These are phyloP conservation scores for Pangasius larnaudii DNA, from an alignment of 2,797 vertebrate species.

Conservation along the genomic window DNA sequence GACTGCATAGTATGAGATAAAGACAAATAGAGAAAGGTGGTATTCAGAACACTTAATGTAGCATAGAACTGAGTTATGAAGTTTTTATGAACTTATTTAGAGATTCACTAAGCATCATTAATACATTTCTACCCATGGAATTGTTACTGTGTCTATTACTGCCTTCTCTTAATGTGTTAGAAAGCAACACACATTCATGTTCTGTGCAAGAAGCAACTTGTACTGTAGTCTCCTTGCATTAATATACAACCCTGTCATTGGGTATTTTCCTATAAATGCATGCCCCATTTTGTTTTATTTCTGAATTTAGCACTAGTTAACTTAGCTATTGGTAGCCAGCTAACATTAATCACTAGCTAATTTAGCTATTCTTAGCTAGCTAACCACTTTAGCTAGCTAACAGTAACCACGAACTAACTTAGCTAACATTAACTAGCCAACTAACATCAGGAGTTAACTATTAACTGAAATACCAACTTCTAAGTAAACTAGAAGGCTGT, in stretches of 20 bases:
- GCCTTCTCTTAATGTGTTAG: not conserved
- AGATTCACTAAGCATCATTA: not conserved
- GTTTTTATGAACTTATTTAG: too few species aligned
- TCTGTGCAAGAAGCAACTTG: not conserved
- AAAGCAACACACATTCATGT: not conserved
- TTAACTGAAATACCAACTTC: not conserved
- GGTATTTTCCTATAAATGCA: not conserved
- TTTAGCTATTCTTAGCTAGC: not conserved
- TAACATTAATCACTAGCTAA: not conserved
- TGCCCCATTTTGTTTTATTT: not conserved
- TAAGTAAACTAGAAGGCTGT: not conserved
- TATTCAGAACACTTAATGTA: not conserved
- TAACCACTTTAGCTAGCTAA: not conserved
- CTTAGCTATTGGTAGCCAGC: not conserved
- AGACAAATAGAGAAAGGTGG: not conserved
- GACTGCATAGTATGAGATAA: too few species aligned
- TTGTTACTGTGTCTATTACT: not conserved
- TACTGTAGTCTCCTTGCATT: not conserved
- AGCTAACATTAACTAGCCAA: not conserved
- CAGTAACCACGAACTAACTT: not conserved
- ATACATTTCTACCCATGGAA: not conserved
- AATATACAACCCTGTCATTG: not conserved
- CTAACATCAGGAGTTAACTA: not conserved
- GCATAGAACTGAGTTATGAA: not conserved
- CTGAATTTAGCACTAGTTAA: not conserved